A percentile compares a stretch with the other conserved stretches of the same genome.
Evolutionary conservation across 2,113 vertebrate genomes (phyloP).

Genomic region (Speoplatyrhinus poulsoni): DNA sequence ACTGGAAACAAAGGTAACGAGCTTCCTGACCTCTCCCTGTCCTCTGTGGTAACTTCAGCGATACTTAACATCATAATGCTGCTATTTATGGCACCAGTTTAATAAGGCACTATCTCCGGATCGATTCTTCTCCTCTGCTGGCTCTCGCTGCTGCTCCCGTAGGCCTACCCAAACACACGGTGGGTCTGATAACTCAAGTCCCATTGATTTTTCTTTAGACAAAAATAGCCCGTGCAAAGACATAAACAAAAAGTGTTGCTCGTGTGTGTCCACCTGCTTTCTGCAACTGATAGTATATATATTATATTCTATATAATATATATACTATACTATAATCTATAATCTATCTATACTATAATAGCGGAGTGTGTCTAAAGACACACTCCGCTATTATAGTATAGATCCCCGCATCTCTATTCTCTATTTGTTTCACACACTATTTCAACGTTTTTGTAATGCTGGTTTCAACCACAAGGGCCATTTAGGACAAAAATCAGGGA

Average conservation of each 20-base stretch:
- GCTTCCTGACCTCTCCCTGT: constrained; percentile 54
- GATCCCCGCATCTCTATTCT: too few species aligned
- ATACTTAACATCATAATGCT: constrained; percentile 80
- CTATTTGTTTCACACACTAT: not conserved
- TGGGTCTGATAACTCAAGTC: constrained; percentile 88
- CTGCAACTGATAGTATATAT: not conserved
- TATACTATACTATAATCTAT: too few species aligned
- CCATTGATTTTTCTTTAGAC: constrained; percentile 93
- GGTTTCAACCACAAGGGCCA: too few species aligned
- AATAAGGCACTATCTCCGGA: constrained; percentile 90
- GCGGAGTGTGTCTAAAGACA: too few species aligned
- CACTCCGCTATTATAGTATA: too few species aligned
- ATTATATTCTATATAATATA: too few species aligned
- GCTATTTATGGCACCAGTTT: constrained; percentile 87
- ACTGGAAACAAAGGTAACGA: constrained; percentile 37
- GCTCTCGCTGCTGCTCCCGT: too few species aligned
- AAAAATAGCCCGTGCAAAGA: constrained; percentile 78
- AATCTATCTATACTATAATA: too few species aligned
- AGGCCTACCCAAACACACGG: constrained; percentile 63
- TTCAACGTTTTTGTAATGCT: too few species aligned
- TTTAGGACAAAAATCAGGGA: too few species aligned
- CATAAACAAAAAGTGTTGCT: constrained; percentile 60
- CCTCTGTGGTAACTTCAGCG: constrained; percentile 70
- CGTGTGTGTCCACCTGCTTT: constrained; percentile 43
- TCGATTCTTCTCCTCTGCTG: constrained; percentile 79